Percentiles rank a stretch among this genome's conserved stretches.
phyloP scores from a whole-genome alignment of 2,888 invertebrate genomes.

The Amblyjoppa fuscipennis region DNA sequence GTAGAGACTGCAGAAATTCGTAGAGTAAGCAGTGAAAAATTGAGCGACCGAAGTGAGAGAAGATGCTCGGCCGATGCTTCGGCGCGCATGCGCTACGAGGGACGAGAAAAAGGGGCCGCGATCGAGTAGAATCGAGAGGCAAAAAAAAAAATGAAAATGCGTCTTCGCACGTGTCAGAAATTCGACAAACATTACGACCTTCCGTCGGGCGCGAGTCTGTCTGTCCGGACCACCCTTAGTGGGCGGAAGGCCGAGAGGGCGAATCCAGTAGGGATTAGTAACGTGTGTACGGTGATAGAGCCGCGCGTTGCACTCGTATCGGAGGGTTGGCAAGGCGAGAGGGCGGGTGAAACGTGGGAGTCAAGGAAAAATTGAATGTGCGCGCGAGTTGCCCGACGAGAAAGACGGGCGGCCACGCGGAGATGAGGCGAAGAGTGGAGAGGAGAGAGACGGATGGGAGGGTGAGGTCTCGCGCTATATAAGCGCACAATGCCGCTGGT shows the following conservation, averaged over 20 bases:
- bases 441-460: constrained; percentile 54
- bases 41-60: not conserved
- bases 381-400: constrained; percentile 15
- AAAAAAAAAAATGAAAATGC: not conserved
- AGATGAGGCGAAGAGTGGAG: constrained; percentile 50
- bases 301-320: constrained; percentile 53
- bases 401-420: constrained; percentile 39
- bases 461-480: constrained; percentile 55
- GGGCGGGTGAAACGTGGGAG: constrained; percentile 52
- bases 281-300: constrained; percentile 29
- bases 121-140: constrained; percentile 4
- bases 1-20: not conserved
- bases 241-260: not conserved
- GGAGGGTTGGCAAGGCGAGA: constrained; percentile 46
- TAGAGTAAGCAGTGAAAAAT: constrained; percentile 1
- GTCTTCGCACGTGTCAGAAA: not conserved
- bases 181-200: no score
- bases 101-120: constrained; percentile 1
- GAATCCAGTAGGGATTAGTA: constrained; percentile 17
- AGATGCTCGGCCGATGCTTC: not conserved
- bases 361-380: constrained; percentile 56
- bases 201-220: no score
- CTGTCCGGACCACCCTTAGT: not conserved
- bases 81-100: not conserved
- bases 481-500: constrained; percentile 69